A percentile compares a stretch with the other conserved stretches of the same genome.
Evolutionary conservation across 2,113 vertebrate species (phyloP).

Genomic region (Calidris pugnax): DNA sequence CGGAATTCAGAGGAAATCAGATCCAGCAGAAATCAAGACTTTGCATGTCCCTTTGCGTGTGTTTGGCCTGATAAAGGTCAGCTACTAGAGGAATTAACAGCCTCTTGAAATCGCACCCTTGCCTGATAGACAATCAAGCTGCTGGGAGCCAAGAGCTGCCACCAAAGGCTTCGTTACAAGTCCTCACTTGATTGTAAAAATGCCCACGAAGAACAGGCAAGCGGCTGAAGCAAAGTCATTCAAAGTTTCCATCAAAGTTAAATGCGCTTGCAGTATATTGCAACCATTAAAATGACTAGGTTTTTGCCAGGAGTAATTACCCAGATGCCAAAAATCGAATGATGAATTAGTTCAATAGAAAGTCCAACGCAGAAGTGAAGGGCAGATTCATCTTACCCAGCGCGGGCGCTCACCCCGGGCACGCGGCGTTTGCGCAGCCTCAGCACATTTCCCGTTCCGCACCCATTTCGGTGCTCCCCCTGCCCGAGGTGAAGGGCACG

Average conservation of each 20-base stretch:
- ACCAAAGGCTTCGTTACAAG: neutral
- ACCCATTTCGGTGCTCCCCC: rapidly evolving
- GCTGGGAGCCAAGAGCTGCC: neutral
- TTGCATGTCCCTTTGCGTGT: rapidly evolving
- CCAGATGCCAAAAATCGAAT: conserved; percentile 15
- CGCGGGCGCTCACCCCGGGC: rapidly evolving
- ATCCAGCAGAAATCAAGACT: neutral
- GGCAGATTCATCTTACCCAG: neutral
- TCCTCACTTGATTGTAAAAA: neutral
- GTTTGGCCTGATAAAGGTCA: neutral
- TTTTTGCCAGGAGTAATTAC: conserved; percentile 18
- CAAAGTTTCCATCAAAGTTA: neutral
- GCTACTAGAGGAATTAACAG: neutral
- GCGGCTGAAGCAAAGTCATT: neutral
- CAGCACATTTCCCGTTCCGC: neutral
- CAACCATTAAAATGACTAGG: neutral
- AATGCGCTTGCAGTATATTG: neutral
- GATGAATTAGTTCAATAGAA: neutral
- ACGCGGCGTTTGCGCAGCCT: rapidly evolving
- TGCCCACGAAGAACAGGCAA: neutral
- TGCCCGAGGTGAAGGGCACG: neutral
- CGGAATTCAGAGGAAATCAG: neutral
- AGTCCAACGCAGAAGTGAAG: neutral
- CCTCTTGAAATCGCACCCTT: neutral
- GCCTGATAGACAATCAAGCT: neutral